Evolutionary conservation across 2,888 invertebrate genomes (phyloP).

Genomic region (Andrena fulva): DNA sequence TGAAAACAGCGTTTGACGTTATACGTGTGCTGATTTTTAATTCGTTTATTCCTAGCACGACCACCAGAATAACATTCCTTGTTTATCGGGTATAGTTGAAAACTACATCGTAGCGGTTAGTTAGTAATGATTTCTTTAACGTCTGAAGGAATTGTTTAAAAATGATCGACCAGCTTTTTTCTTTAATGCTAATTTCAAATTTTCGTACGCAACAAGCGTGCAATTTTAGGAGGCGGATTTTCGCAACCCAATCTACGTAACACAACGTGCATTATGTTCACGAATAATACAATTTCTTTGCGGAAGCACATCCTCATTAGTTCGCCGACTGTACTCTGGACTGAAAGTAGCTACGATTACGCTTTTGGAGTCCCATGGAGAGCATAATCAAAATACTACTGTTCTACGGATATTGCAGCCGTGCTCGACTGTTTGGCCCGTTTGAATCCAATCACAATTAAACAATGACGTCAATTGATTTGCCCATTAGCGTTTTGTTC

Average conservation of each 20-base stretch:
- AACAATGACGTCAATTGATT: neutral
- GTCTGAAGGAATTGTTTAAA: neutral
- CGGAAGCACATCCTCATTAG: conserved; percentile 65
- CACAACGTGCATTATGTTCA: conserved; percentile 15
- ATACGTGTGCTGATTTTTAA: conserved; percentile 14
- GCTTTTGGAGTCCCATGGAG: conserved; percentile 49
- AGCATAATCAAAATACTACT: conserved; percentile 46
- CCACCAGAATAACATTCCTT: neutral
- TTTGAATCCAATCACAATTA: neutral
- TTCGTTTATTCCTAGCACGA: neutral
- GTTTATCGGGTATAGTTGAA: neutral
- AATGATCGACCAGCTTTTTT: neutral
- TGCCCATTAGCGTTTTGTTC: neutral
- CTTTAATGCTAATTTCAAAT: neutral
- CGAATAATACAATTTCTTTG: conserved; percentile 54
- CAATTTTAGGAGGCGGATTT: neutral
- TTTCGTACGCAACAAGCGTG: neutral
- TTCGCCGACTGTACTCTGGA: conserved; percentile 25
- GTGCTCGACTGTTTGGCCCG: neutral
- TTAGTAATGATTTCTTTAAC: neutral
- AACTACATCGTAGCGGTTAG: neutral
- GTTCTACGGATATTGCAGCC: conserved; percentile 31
- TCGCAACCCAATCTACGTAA: conserved; percentile 25
- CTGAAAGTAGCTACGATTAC: conserved; percentile 52
- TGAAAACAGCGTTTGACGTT: neutral